These are phyloP conservation scores for Dissostichus mawsoni DNA, from an alignment of 2,113 vertebrate species.

Conservation along the genomic window DNA sequence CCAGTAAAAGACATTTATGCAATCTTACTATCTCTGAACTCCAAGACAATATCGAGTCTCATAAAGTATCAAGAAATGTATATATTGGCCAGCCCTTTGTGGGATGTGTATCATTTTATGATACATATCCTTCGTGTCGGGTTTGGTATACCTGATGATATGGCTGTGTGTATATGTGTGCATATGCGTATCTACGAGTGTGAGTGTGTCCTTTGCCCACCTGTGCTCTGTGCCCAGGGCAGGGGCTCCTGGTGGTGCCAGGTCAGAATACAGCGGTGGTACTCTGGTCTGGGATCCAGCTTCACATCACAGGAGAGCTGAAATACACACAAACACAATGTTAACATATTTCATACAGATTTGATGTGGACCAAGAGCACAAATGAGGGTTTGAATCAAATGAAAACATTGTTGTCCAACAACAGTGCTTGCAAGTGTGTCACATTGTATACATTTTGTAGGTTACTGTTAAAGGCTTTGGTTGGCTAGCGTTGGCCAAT, in stretches of 20 bases:
- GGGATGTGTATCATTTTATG: neutral
- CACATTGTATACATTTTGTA: too few relatives aligned
- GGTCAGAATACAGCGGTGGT: slow-evolving; percentile 98
- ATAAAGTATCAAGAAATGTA: too few relatives aligned
- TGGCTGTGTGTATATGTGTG: neutral
- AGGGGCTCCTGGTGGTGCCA: slow-evolving; percentile 99
- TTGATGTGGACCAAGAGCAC: too few relatives aligned
- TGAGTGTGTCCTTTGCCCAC: slow-evolving; percentile 66
- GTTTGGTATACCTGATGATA: neutral
- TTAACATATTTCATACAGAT: neutral
- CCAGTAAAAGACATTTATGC: too few relatives aligned
- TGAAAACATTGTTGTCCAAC: too few relatives aligned
- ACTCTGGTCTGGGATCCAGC: slow-evolving; percentile 97
- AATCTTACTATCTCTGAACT: too few relatives aligned
- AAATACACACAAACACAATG: slow-evolving; percentile 15
- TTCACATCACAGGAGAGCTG: slow-evolving; percentile 99
- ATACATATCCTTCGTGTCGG: neutral
- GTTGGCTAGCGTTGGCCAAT: too few relatives aligned
- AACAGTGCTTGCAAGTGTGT: too few relatives aligned
- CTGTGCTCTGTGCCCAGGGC: slow-evolving; percentile 99
- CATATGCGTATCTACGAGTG: neutral
- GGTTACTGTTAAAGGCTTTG: too few relatives aligned
- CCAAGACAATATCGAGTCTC: too few relatives aligned
- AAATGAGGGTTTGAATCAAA: too few relatives aligned
- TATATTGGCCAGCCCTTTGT: too few relatives aligned